Base-by-base conservation (phyloP, 23 tunicate genomes). In the Corella eumyota region DNA sequence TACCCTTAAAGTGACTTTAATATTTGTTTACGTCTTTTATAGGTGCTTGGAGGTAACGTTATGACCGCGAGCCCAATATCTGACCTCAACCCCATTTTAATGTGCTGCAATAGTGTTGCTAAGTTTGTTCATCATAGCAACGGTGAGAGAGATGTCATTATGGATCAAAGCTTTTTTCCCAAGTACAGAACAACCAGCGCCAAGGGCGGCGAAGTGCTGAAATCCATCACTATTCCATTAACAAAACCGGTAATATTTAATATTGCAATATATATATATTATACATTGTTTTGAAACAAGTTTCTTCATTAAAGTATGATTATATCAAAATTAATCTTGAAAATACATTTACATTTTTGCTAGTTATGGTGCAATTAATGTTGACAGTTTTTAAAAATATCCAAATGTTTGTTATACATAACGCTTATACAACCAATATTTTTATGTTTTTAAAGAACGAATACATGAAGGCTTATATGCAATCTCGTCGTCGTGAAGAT, bases 21-120 rank as follows among this genome's bases (percentile, higher is more conserved):
- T 17, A 52, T 7, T 52, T 21, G 7, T 13, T 23, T 52, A 6
- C 23, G 7, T 52, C 15, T 25, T 34, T 20, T 36, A 6, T 45
- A 80, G 90, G 68, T 65, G 25, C 25, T 90, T 19, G 97, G 90
- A 38, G 97, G 90, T 61, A 90, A 79, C 56, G 36, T 79, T 7
- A 76, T 76, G 86, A 70, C 93, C 1, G 99, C 93, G 20, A 92
- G 99, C 64, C 99, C 99, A 13, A 92, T 92, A 33, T 92, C 99
- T 7, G 99, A 92, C 51, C 65, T 92, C 30, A 83, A 86, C 45
- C 93, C 99, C 9, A 92, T 92, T 1, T 33, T 79, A 1, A 67
- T 92, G 80, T 77, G 93, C 2, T 58, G 63, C 62, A 81, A 86
- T 36, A 60, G 72, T 44, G 6, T 15, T n/a, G 93, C 79, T 9